Percentiles rank a stretch among this genome's conserved stretches.
These are phyloP conservation scores for Eristalinus aeneus DNA, from an alignment of 2,888 invertebrate genomes.

Conservation along the genomic window DNA sequence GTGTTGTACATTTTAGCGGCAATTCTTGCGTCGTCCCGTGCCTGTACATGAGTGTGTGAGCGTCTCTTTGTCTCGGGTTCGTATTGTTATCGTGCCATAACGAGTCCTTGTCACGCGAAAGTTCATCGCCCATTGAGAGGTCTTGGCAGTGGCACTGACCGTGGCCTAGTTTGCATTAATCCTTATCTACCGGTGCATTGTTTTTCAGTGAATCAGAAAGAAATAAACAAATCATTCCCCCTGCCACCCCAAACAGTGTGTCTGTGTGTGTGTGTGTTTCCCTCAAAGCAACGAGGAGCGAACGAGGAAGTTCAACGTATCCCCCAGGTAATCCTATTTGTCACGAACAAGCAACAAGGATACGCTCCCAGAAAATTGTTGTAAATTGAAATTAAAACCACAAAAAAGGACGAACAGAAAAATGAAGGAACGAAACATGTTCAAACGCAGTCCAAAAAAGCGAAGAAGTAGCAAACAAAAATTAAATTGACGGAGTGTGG, in stretches of 20 bases:
- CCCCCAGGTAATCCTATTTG: not conserved
- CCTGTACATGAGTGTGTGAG: not conserved
- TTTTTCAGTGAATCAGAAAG: slow-evolving; percentile 30
- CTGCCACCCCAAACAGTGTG: not conserved
- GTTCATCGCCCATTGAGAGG: slow-evolving; percentile 17
- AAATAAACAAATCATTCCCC: slow-evolving; percentile 2
- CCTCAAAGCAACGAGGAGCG: not conserved
- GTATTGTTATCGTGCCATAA: slow-evolving; percentile 30
- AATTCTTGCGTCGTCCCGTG: slow-evolving; percentile 39
- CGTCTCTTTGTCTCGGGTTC: not conserved
- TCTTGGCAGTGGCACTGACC: not conserved
- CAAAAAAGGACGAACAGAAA: slow-evolving; percentile 6
- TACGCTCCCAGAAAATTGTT: not conserved
- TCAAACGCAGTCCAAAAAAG: not conserved
- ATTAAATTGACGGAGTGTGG: slow-evolving; percentile 5
- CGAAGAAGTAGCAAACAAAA: slow-evolving; percentile 8
- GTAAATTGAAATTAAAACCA: not conserved
- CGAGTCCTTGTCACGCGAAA: slow-evolving; percentile 48
- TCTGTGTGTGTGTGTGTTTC: not conserved
- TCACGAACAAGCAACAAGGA: not conserved
- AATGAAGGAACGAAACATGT: not conserved
- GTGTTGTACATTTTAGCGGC: slow-evolving; percentile 61
- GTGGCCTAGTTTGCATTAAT: not conserved
- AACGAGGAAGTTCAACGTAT: not conserved
- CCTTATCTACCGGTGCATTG: slow-evolving; percentile 5